A percentile compares a stretch with the other conserved stretches of the same genome.
Evolutionary conservation across 2,113 vertebrate genomes (phyloP).

Genomic region (Natator depressus): DNA sequence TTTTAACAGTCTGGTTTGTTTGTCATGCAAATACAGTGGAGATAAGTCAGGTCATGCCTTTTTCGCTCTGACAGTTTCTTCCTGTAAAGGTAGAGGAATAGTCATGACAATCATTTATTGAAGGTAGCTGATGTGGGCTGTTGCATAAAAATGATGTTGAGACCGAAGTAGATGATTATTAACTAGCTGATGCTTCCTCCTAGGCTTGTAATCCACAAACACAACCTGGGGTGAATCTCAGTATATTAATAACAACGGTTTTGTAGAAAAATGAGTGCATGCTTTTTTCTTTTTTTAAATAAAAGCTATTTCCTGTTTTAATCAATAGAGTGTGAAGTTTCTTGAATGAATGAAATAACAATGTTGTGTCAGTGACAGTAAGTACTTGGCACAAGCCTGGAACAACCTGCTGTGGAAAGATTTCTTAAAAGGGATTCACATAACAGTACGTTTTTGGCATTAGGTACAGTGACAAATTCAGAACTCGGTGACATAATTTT

Average conservation of each 20-base stretch:
- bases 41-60: background rate
- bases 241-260: constrained; percentile 53
- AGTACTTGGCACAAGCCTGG: constrained; percentile 1
- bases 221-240: constrained; percentile 16
- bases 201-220: constrained; percentile 41
- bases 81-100: constrained; percentile 31
- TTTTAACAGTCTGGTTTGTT: constrained; percentile 17
- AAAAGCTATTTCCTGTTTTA: constrained; percentile 53
- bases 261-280: constrained; percentile 46
- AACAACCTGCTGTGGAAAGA: background rate
- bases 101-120: constrained; percentile 54
- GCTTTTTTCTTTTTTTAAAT: constrained; percentile 9
- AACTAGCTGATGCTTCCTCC: constrained; percentile 56
- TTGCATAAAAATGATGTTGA: constrained; percentile 56
- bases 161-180: constrained; percentile 69
- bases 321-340: constrained; percentile 53
- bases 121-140: constrained; percentile 56
- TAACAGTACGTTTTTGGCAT: constrained; percentile 3
- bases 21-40: background rate
- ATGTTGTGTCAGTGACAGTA: constrained; percentile 37
- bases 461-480: background rate
- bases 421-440: constrained; percentile 9
- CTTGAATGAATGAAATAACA: constrained; percentile 34
- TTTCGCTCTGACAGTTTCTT: constrained; percentile 2
- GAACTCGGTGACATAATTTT: background rate